Conservation (phyloP, 2,113 vertebrate species). For the Elgaria multicarinata region DNA sequence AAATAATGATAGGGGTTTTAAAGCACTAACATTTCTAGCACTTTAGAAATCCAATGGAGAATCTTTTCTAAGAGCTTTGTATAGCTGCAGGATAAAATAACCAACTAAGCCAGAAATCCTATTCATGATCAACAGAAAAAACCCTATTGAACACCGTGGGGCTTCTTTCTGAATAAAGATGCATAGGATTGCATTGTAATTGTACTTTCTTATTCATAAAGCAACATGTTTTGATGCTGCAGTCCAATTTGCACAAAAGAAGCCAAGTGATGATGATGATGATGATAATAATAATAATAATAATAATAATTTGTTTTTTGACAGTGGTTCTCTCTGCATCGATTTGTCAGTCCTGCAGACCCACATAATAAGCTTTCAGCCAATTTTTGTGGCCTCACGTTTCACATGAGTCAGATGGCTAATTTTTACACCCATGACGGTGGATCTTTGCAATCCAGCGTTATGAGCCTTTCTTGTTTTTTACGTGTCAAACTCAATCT, state of each 20-base stretch:
- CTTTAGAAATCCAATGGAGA: background rate
- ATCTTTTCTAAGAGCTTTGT: background rate
- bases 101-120: background rate
- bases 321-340: background rate
- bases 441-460: conserved; percentile 1
- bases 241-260: background rate
- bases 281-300: too few relatives aligned
- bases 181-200: background rate
- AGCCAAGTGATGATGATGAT: rapidly evolving
- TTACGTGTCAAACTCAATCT: conserved; percentile 56
- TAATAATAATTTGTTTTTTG: background rate
- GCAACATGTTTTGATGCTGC: background rate
- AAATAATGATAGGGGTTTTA: background rate
- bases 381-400: conserved; percentile 29
- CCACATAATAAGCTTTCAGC: conserved; percentile 27
- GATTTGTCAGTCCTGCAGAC: background rate
- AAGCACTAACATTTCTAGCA: background rate
- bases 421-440: conserved; percentile 34
- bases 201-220: background rate
- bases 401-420: conserved; percentile 49
- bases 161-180: too few relatives aligned
- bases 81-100: background rate
- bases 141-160: too few relatives aligned
- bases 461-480: conserved; percentile 43
- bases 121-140: background rate